A percentile compares a stretch with the other conserved stretches of the same genome.
Evolutionary conservation across 2,797 vertebrate genomes (phyloP).

Genomic region (Synaphobranchus kaupii): DNA sequence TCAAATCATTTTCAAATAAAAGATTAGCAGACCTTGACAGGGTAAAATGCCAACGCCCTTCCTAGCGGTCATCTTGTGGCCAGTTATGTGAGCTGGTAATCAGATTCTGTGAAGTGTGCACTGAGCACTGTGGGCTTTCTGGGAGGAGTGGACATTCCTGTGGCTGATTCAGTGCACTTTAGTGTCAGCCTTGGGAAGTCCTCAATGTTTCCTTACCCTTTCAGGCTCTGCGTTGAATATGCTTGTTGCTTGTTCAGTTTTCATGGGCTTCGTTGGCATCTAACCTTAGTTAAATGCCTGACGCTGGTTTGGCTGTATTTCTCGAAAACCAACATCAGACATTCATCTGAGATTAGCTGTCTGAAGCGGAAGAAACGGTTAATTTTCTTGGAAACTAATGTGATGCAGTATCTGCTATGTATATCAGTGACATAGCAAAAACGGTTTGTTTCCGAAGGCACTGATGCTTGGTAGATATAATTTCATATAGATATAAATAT

Average conservation of each 20-base stretch:
- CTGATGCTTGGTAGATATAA: neutral
- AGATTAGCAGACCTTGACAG: neutral
- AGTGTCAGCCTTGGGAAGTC: neutral
- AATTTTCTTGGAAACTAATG: neutral
- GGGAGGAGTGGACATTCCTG: slow-evolving; percentile 6
- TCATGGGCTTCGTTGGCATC: neutral
- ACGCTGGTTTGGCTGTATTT: neutral
- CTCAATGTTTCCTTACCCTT: neutral
- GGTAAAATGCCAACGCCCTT: neutral
- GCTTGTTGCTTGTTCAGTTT: neutral
- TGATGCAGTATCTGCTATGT: neutral
- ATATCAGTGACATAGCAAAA: neutral
- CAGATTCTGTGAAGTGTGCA: neutral
- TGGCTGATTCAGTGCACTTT: neutral
- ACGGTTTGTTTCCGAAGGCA: neutral
- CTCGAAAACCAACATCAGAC: no score
- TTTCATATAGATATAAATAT: no score
- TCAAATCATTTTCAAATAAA: neutral
- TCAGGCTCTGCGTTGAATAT: neutral
- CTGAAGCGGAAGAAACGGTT: neutral
- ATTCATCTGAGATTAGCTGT: neutral
- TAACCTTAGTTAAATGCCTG: neutral
- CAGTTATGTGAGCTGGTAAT: neutral
- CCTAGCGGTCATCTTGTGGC: neutral
- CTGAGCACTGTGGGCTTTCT: neutral